A percentile compares a stretch with the other conserved stretches of the same genome.
Evolutionary conservation across 2,113 vertebrate genomes (phyloP).

Genomic region (Semnornis frantzii): DNA sequence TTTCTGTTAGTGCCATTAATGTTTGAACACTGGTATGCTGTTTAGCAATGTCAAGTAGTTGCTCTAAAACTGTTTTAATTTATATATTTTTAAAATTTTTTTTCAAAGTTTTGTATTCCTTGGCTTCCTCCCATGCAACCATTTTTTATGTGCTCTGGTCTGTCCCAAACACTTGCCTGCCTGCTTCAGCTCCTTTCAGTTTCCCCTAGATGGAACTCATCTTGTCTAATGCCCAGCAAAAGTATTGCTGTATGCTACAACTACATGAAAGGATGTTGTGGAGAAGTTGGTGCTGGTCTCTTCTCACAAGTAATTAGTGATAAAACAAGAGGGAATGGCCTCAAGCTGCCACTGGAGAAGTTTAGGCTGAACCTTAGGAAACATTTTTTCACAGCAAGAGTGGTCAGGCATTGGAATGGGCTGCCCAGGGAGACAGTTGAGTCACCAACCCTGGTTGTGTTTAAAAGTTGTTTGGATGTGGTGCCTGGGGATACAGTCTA

Average conservation of each 20-base stretch:
- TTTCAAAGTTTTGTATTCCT: neutral
- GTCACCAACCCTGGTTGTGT: no score
- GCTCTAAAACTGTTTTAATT: neutral
- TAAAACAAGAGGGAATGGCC: no score
- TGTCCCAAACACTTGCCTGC: neutral
- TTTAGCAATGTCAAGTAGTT: neutral
- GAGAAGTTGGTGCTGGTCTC: no score
- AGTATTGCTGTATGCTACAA: neutral
- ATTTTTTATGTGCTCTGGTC: neutral
- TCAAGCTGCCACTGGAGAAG: no score
- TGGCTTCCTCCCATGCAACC: neutral
- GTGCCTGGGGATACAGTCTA: no score
- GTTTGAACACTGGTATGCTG: neutral
- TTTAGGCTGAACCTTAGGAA: no score
- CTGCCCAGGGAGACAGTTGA: no score
- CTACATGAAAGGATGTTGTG: no score
- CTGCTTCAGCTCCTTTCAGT: neutral
- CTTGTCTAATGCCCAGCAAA: neutral
- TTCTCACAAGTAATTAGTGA: no score
- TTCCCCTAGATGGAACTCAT: neutral
- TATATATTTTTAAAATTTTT: neutral
- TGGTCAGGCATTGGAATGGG: no score
- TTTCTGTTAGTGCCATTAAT: conserved; percentile 14
- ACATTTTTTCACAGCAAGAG: no score
- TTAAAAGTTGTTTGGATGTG: no score